phyloP scores from a whole-genome alignment of 1,140 invertebrate species.

The Notospermus geniculatus region DNA sequence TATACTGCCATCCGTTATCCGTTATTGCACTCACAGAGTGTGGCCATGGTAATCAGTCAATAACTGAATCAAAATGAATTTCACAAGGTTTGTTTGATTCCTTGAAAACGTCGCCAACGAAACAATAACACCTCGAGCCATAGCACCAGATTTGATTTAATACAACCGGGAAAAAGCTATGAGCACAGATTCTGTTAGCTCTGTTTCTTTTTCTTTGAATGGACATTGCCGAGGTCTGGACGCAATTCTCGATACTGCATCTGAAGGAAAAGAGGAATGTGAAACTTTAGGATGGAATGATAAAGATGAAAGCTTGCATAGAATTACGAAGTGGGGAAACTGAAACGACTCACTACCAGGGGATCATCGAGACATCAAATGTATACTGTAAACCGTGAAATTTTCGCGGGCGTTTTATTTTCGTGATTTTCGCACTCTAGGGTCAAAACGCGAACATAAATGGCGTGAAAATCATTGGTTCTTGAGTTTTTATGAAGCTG shows the following conservation, averaged over 20 bases:
- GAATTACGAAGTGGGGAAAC: not conserved
- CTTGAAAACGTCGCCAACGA: too few species aligned
- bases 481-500: constrained; percentile 1
- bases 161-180: not conserved
- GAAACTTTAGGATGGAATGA: not conserved
- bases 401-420: too few species aligned
- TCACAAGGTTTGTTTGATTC: too few species aligned
- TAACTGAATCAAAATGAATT: too few species aligned
- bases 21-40: too few species aligned
- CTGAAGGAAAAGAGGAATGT: constrained; percentile 11
- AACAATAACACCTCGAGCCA: too few species aligned
- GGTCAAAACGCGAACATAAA: too few species aligned
- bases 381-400: too few species aligned
- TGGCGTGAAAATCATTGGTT: not conserved
- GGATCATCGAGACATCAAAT: not conserved
- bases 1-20: too few species aligned
- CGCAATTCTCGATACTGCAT: constrained; percentile 19
- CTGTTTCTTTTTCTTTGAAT: constrained; percentile 15
- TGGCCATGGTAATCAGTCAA: too few species aligned
- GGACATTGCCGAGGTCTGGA: constrained; percentile 9
- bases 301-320: not conserved
- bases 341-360: not conserved
- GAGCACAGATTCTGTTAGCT: constrained; percentile 7
- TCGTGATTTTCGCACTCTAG: too few species aligned
- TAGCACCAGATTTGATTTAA: too few species aligned